phyloP scores from a whole-genome alignment of 2,888 invertebrate genomes.

The Apocheima hispidaria region DNA sequence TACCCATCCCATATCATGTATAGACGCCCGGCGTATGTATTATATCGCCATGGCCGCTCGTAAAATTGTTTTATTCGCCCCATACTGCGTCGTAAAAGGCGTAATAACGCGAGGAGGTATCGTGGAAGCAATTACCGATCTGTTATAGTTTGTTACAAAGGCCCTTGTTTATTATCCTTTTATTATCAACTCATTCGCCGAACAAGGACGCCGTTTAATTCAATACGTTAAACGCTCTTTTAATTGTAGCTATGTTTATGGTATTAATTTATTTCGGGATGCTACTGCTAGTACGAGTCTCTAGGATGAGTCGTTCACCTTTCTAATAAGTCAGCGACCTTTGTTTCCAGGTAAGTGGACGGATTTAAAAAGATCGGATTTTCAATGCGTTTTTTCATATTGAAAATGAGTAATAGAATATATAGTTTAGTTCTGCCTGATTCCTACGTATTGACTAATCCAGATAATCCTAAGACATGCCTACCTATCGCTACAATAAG shows the following conservation, averaged over 20 bases:
- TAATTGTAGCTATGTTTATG: constrained; percentile 46
- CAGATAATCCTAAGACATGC: constrained; percentile 15
- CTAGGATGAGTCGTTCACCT: constrained; percentile 28
- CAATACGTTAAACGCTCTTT: constrained; percentile 60
- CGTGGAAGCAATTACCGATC: constrained; percentile 86
- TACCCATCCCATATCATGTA: constrained; percentile 48
- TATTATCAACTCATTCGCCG: constrained; percentile 84
- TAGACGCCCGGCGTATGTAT: constrained; percentile 62
- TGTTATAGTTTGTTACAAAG: constrained; percentile 86
- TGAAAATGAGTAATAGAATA: background rate
- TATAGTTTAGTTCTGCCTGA: background rate
- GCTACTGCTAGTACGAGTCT: constrained; percentile 26
- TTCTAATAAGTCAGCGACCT: constrained; percentile 25
- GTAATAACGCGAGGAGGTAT: constrained; percentile 86
- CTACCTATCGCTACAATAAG: constrained; percentile 34
- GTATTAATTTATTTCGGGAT: constrained; percentile 38
- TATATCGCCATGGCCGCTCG: constrained; percentile 84
- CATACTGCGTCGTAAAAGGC: constrained; percentile 86
- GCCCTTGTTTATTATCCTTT: constrained; percentile 85
- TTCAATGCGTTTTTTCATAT: background rate
- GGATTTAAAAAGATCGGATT: constrained; percentile 7
- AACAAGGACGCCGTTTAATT: constrained; percentile 82
- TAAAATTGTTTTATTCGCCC: constrained; percentile 87
- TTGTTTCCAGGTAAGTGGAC: background rate
- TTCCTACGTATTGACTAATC: background rate